A percentile compares a stretch with the other conserved stretches of the same genome.
Conservation (phyloP, 2,888 invertebrate genomes). For the Anarsia innoxiella region DNA sequence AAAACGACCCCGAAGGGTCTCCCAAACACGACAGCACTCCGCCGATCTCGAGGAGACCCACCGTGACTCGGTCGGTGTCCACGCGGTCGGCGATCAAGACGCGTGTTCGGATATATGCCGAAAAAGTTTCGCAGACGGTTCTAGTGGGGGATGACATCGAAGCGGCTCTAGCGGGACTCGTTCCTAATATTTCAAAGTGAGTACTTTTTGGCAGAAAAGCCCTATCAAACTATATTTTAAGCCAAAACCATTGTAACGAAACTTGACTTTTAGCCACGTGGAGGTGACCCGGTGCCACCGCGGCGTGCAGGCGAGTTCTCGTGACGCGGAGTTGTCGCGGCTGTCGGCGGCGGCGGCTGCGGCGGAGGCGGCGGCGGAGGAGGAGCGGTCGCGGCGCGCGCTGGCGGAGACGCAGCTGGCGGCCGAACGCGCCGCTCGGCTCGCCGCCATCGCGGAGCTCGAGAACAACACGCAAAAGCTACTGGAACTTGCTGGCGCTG, state of each 20-base stretch:
- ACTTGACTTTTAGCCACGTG: conserved; percentile 35
- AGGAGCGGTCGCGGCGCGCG: conserved; percentile 73
- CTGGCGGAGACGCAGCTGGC: conserved; percentile 77
- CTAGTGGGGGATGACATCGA: conserved; percentile 83
- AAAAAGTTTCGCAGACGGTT: conserved; percentile 85
- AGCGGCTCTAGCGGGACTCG: conserved; percentile 79
- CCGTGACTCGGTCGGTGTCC: conserved; percentile 54
- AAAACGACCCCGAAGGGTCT: conserved; percentile 76
- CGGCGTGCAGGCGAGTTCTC: conserved; percentile 79
- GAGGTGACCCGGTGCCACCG: conserved; percentile 71
- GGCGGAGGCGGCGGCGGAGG: conserved; percentile 76
- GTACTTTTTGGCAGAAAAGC: too few species aligned
- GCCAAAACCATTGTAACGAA: too few species aligned
- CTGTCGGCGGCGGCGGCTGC: conserved; percentile 75
- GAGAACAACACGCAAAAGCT: conserved; percentile 84
- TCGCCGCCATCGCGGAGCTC: conserved; percentile 83
- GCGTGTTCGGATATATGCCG: conserved; percentile 84
- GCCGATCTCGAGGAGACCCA: conserved; percentile 51
- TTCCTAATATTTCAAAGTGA: conserved; percentile 64
- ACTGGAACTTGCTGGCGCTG: conserved; percentile 73
- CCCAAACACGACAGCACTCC: conserved; percentile 58
- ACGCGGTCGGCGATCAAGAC: conserved; percentile 55
- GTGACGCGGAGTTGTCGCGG: conserved; percentile 78
- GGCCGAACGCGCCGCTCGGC: conserved; percentile 82
- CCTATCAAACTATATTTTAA: too few species aligned